Evolutionary conservation across 2,113 vertebrate species (phyloP).

Genomic region (Rattus rattus): DNA sequence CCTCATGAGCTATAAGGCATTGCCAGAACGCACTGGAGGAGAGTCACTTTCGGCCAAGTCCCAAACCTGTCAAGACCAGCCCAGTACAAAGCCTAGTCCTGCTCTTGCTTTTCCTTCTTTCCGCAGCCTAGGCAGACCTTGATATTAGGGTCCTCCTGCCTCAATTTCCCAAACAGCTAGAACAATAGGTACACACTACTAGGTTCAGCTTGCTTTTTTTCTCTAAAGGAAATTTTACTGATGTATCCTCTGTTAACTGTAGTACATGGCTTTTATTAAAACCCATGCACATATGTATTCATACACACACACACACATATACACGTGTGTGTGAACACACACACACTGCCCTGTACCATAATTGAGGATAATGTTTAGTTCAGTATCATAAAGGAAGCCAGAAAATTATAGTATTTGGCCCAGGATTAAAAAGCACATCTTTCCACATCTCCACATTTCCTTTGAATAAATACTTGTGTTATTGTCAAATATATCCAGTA

Average conservation of each 20-base stretch:
- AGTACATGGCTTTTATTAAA: conserved; percentile 39
- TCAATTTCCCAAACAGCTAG: background rate
- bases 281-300: background rate
- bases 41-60: conserved; percentile 18
- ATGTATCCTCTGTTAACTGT: background rate
- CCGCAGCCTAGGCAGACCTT: background rate
- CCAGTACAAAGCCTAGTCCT: background rate
- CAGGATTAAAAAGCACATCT: background rate
- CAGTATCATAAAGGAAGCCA: background rate
- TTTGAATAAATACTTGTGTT: conserved; percentile 21
- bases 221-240: background rate
- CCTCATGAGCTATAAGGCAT: conserved; percentile 1
- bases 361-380: conserved; percentile 2
- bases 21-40: background rate
- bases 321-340: no score
- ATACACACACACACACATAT: background rate
- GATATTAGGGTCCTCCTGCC: background rate
- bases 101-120: background rate
- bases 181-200: background rate
- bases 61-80: background rate
- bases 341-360: background rate
- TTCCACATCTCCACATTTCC: background rate
- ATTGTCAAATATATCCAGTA: background rate
- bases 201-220: conserved; percentile 8
- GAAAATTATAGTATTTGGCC: conserved; percentile 21